Evolutionary conservation across 2,113 vertebrate species (phyloP).

Genomic region (Narcine bancroftii): DNA sequence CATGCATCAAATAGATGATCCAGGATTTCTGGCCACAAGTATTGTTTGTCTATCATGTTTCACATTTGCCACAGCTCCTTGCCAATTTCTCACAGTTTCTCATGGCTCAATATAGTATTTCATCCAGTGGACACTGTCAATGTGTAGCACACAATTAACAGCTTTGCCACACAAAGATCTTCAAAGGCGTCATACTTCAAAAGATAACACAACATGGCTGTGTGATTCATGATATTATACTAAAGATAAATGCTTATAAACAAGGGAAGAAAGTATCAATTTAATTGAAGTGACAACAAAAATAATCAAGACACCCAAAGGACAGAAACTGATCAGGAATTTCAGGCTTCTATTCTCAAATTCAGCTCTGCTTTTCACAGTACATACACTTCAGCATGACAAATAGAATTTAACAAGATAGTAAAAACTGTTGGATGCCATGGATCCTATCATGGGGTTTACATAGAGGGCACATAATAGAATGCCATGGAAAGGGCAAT

Average conservation of each 20-base stretch:
- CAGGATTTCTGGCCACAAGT: not conserved
- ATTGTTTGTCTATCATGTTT: not conserved
- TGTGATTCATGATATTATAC: slow-evolving; percentile 7
- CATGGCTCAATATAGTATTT: not conserved
- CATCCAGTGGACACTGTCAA: not conserved
- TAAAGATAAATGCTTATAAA: not conserved
- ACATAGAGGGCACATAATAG: not conserved
- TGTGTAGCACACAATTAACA: not conserved
- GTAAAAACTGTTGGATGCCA: not conserved
- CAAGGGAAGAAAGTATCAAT: not conserved
- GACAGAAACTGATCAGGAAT: not conserved
- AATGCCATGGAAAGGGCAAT: not conserved
- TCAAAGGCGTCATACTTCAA: not conserved
- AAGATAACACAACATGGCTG: not conserved
- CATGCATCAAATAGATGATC: not conserved
- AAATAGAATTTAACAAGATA: not conserved
- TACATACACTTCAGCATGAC: not conserved
- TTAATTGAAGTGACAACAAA: slow-evolving; percentile 9
- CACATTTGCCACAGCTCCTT: not conserved
- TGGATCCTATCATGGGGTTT: not conserved
- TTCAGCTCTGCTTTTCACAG: not conserved
- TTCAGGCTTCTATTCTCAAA: not conserved
- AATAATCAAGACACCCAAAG: not conserved
- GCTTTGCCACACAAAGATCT: not conserved
- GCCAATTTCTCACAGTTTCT: not conserved